Evolutionary conservation across 2,888 invertebrate genomes (phyloP).

Genomic region (Serrognathus titanus): DNA sequence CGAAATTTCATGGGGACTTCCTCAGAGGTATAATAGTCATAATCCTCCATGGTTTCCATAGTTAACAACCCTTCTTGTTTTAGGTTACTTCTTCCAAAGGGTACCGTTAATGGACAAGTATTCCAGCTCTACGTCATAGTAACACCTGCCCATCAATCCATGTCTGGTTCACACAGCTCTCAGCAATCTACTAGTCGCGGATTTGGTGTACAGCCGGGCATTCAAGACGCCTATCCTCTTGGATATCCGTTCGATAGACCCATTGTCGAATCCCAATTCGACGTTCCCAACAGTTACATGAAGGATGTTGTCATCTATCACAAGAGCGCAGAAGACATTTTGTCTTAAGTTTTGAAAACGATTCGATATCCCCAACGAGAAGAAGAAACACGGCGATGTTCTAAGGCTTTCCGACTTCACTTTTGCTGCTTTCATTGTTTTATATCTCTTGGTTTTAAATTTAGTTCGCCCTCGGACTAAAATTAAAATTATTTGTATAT

Average conservation of each 20-base stretch:
- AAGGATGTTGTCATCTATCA: slow-evolving; percentile 64
- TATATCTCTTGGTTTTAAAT: too few relatives aligned
- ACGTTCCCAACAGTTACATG: slow-evolving; percentile 63
- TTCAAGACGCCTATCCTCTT: slow-evolving; percentile 58
- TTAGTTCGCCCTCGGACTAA: too few relatives aligned
- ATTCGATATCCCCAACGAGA: too few relatives aligned
- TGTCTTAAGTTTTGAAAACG: too few relatives aligned
- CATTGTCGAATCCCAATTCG: slow-evolving; percentile 56
- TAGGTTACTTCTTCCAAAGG: slow-evolving; percentile 65
- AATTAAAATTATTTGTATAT: too few relatives aligned
- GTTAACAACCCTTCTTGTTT: too few relatives aligned
- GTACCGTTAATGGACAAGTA: slow-evolving; percentile 60
- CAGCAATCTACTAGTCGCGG: too few relatives aligned
- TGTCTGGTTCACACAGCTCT: not conserved
- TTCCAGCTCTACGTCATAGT: slow-evolving; percentile 54
- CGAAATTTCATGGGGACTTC: slow-evolving; percentile 65
- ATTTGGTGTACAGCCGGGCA: too few relatives aligned
- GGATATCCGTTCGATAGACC: slow-evolving; percentile 74
- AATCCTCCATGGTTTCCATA: too few relatives aligned
- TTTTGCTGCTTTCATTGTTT: too few relatives aligned
- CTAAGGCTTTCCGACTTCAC: too few relatives aligned
- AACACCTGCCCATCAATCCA: slow-evolving; percentile 36
- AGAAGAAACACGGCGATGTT: too few relatives aligned
- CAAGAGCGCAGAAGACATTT: slow-evolving; percentile 29
- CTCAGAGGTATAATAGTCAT: slow-evolving; percentile 46